Evolutionary conservation across 2,797 vertebrate species (phyloP), one percentile per base, ranked within the genome.

Genomic region (Florisuga fusca): DNA sequence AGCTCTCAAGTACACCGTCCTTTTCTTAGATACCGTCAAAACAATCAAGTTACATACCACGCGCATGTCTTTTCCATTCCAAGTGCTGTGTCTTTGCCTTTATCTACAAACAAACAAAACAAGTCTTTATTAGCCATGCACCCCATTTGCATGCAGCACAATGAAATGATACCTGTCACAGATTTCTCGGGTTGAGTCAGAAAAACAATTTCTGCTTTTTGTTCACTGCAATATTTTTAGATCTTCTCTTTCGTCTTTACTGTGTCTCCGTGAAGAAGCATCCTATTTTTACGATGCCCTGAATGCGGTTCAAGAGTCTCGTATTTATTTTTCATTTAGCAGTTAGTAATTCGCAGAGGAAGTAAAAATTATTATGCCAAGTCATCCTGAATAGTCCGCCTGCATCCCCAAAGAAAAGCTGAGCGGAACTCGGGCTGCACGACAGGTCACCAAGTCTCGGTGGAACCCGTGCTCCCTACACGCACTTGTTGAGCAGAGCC

Each of bases 1-100:
- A 92, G 90, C 93, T 93, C 79, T 33, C 61, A 33, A 86, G 69
- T 36, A 41, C 91, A 50, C 58, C 79, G 90, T 90, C 82, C 90
- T 91, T 94, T 55, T 27, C 76, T 69, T 7, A 72, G 54, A 33
- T 3, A 57, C 20, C 1, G 13, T 23, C 22, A 33, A 84, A 85
- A 45, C 67, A 50, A 27, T 46, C 50, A 22, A 92, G 78, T 51
- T 89, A 66, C 36, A 2, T 27, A 33, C 55, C 85, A 15, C 0
- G 12, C 2, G 0, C n/a, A 2, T 19, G n/a, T 38, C 69, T 84
- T 91, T 77, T 64, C 50, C 87, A 82, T 71, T 82, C 77, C 74
- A 33, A 31, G 36, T 61, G 23, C 57, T 5, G 38, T 43, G 76
- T 29, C 72, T 91, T 76, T 61, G 36, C 68, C 89, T 78, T 83